Conservation (phyloP, 2,888 invertebrate genomes). For the Cremastinae sp. region DNA sequence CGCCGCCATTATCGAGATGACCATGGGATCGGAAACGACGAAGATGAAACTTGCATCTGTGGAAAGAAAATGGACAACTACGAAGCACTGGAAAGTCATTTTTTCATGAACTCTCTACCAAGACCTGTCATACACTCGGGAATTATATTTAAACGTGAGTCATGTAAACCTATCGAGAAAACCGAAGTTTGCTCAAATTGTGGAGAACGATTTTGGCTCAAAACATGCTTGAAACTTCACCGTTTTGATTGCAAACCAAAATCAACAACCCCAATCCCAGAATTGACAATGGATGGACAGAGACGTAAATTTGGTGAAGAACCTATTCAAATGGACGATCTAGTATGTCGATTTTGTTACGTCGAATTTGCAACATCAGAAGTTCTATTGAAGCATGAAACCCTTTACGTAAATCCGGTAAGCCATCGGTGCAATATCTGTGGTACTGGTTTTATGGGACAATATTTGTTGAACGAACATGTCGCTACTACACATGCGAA, state of each 20-base stretch:
- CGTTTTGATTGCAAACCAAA: constrained; percentile 18
- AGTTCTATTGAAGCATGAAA: constrained; percentile 56
- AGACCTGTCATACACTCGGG: not conserved
- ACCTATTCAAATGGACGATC: not conserved
- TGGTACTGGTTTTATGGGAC: constrained; percentile 61
- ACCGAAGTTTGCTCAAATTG: constrained; percentile 24
- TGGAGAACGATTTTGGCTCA: constrained; percentile 38
- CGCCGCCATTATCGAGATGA: constrained; percentile 26
- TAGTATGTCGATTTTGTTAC: constrained; percentile 54
- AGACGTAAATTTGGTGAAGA: not conserved
- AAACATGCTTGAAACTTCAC: constrained; percentile 38
- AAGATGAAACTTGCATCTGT: constrained; percentile 34
- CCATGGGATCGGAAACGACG: constrained; percentile 11
- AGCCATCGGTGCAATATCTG: constrained; percentile 61
- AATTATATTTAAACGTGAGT: not conserved
- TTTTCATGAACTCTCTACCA: constrained; percentile 18
- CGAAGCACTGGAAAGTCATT: constrained; percentile 27
- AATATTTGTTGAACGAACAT: constrained; percentile 58
- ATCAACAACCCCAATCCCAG: not conserved
- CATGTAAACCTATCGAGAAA: constrained; percentile 28
- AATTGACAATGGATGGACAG: not conserved
- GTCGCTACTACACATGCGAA: constrained; percentile 59
- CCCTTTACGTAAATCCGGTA: constrained; percentile 23
- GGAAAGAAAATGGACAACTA: constrained; percentile 9
- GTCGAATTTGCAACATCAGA: constrained; percentile 47